A percentile compares a stretch with the other conserved stretches of the same genome.
Evolutionary conservation across 2,113 vertebrate genomes (phyloP).

Genomic region (Heptranchias perlo): DNA sequence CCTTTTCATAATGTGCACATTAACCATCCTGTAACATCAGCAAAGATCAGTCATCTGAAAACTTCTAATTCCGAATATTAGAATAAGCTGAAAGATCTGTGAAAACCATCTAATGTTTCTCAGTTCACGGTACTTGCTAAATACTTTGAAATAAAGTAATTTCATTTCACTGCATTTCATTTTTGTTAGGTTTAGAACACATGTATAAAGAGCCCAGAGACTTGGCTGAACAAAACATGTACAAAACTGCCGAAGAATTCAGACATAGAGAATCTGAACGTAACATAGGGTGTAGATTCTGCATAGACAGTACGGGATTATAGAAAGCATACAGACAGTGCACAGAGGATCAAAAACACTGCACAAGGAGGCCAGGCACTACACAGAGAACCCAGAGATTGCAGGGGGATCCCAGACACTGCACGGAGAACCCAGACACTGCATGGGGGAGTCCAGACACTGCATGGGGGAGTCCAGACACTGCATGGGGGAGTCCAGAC

Average conservation of each 20-base stretch:
- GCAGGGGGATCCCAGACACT: background rate
- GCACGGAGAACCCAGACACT: no score
- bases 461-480: no score
- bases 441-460: no score
- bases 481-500: no score
- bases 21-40: constrained; percentile 35
- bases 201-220: background rate
- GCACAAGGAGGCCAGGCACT: background rate
- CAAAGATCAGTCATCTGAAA: constrained; percentile 26
- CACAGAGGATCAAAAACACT: background rate
- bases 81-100: constrained; percentile 30
- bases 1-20: constrained; percentile 30
- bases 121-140: constrained; percentile 30
- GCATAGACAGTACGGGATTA: background rate
- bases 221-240: background rate
- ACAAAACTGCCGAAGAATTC: background rate
- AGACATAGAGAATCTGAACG: background rate
- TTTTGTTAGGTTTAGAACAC: background rate
- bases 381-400: no score
- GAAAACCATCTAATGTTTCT: constrained; percentile 32
- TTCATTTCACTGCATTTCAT: constrained; percentile 30
- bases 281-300: background rate
- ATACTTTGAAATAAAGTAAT: constrained; percentile 18
- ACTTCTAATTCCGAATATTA: constrained; percentile 35
- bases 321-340: background rate